Conservation (phyloP, 2,888 invertebrate species). For the Pachydiplax longipennis region DNA sequence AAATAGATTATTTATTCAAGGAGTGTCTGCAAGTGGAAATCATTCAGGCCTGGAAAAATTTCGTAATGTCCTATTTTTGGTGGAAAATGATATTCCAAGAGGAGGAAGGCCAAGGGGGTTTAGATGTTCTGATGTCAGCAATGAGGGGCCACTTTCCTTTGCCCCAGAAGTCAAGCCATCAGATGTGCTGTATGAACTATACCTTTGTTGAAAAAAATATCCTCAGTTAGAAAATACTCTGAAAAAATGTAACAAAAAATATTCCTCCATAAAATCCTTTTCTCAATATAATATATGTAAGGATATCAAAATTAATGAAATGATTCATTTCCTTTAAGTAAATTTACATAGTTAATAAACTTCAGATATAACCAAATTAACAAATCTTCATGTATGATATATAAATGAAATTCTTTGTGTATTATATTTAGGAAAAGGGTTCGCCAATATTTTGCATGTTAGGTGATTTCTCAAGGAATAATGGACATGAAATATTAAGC, state of each 20-base stretch:
- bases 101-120: slow-evolving; percentile 12
- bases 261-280: too few species aligned
- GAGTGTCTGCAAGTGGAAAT: background rate
- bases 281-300: background rate
- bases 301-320: background rate
- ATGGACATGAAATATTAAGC: too few species aligned
- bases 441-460: too few species aligned
- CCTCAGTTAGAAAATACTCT: too few species aligned
- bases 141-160: background rate
- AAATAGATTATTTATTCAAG: background rate
- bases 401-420: too few species aligned
- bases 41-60: background rate
- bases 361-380: too few species aligned
- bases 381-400: too few species aligned
- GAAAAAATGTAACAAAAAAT: too few species aligned
- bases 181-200: slow-evolving; percentile 1
- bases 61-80: background rate
- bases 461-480: too few species aligned
- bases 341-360: too few species aligned
- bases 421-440: too few species aligned
- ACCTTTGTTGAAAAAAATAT: background rate
- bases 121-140: background rate
- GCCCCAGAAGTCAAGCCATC: background rate
- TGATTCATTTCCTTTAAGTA: background rate
- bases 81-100: background rate